Conservation (phyloP, 2,888 invertebrate species). For the Synanthedon myopaeformis region DNA sequence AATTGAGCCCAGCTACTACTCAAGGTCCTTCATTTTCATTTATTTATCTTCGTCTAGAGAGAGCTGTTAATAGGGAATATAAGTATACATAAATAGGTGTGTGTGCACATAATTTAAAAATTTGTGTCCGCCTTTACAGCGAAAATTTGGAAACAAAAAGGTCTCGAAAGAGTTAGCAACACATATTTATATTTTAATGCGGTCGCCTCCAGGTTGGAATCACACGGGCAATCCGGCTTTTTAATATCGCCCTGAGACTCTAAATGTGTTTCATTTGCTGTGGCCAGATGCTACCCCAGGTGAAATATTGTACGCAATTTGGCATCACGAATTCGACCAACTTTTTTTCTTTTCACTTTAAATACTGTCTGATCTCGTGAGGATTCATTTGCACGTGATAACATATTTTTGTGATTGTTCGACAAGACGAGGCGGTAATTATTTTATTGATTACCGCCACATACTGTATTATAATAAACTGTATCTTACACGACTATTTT, state of each 20-base stretch:
- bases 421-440: too few species aligned
- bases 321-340: slow-evolving; percentile 10
- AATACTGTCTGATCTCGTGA: slow-evolving; percentile 10
- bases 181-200: slow-evolving; percentile 1
- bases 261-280: slow-evolving; percentile 37
- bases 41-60: too few species aligned
- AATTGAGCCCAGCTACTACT: too few species aligned
- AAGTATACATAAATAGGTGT: background rate
- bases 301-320: slow-evolving; percentile 42
- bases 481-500: too few species aligned
- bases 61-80: too few species aligned
- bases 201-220: slow-evolving; percentile 9
- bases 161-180: background rate
- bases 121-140: too few species aligned
- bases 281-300: slow-evolving; percentile 37
- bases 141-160: background rate
- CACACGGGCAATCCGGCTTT: slow-evolving; percentile 21
- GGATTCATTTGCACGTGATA: slow-evolving; percentile 14
- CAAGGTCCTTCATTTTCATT: too few species aligned
- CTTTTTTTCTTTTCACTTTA: slow-evolving; percentile 23
- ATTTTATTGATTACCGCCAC: too few species aligned
- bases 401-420: background rate
- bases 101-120: background rate
- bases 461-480: too few species aligned
- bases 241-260: slow-evolving; percentile 32